Percentiles rank a stretch among this genome's conserved stretches.
These are phyloP conservation scores for Andrena camellia DNA, from an alignment of 2,888 invertebrate genomes.

Conservation along the genomic window DNA sequence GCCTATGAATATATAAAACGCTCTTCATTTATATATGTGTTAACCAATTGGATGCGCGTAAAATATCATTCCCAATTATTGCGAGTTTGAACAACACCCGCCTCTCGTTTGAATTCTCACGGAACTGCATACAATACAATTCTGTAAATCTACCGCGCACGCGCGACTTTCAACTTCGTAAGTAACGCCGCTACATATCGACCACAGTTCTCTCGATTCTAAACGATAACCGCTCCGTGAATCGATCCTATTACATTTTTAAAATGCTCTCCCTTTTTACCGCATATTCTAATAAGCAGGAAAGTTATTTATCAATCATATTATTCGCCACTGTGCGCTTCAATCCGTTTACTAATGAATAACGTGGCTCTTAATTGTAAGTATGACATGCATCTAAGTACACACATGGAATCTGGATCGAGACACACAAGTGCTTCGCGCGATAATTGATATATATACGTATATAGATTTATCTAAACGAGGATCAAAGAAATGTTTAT, in stretches of 20 bases:
- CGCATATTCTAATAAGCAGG: neutral
- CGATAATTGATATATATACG: conserved; percentile 9
- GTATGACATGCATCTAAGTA: neutral
- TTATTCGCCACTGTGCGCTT: neutral
- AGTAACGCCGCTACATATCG: conserved; percentile 18
- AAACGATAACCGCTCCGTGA: conserved; percentile 6
- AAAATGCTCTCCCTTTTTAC: neutral
- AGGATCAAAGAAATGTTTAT: conserved; percentile 12
- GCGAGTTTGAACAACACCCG: too few species aligned
- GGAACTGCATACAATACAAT: too few species aligned
- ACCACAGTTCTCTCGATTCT: conserved; percentile 14
- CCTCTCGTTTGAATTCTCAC: too few species aligned
- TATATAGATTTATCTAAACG: conserved; percentile 17
- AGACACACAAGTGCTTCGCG: neutral
- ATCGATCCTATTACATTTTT: conserved; percentile 34
- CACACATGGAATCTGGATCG: neutral
- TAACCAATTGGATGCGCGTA: neutral
- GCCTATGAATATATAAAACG: neutral
- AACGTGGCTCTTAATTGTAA: neutral
- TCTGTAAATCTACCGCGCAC: neutral
- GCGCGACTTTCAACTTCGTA: conserved; percentile 1
- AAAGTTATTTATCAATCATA: neutral
- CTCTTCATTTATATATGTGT: neutral
- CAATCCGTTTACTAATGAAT: neutral
- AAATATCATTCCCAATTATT: neutral